phyloP scores from a whole-genome alignment of 2,888 invertebrate genomes.

The Tethea ocularis region DNA sequence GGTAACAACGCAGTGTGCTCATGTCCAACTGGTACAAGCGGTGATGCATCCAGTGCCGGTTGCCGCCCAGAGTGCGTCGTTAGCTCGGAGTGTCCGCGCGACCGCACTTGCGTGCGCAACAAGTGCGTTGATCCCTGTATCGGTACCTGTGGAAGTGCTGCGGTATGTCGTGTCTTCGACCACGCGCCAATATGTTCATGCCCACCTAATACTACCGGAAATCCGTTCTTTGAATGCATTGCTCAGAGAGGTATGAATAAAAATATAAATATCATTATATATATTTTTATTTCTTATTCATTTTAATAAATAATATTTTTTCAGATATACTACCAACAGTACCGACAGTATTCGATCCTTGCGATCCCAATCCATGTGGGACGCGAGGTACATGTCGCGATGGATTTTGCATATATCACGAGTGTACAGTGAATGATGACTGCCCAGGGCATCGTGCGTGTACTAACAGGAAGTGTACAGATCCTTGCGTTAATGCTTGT shows the following conservation, averaged over 20 bases:
- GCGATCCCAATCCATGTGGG: conserved; percentile 89
- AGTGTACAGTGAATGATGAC: conserved; percentile 94
- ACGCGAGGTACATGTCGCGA: conserved; percentile 87
- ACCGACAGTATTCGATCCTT: conserved; percentile 81
- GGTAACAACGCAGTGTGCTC: conserved; percentile 87
- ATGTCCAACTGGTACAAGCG: conserved; percentile 89
- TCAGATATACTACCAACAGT: conserved; percentile 48
- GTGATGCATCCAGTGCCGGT: conserved; percentile 89
- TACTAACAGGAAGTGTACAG: conserved; percentile 91
- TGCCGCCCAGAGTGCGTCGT: conserved; percentile 93
- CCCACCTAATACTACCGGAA: conserved; percentile 87
- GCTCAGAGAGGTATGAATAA: conserved; percentile 45
- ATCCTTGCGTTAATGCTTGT: conserved; percentile 92
- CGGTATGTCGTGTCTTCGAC: conserved; percentile 86
- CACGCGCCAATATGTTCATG: conserved; percentile 90
- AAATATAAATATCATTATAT: background rate
- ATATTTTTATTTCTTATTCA: background rate
- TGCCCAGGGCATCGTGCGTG: conserved; percentile 93
- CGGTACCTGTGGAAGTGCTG: conserved; percentile 91
- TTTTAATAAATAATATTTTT: conserved; percentile 24
- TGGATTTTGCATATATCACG: conserved; percentile 89
- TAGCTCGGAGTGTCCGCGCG: conserved; percentile 90
- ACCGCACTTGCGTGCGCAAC: conserved; percentile 90
- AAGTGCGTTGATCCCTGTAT: conserved; percentile 92
- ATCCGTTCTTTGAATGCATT: conserved; percentile 90